Evolutionary conservation across 2,888 invertebrate species (phyloP).

Genomic region (Rhagium mordax): DNA sequence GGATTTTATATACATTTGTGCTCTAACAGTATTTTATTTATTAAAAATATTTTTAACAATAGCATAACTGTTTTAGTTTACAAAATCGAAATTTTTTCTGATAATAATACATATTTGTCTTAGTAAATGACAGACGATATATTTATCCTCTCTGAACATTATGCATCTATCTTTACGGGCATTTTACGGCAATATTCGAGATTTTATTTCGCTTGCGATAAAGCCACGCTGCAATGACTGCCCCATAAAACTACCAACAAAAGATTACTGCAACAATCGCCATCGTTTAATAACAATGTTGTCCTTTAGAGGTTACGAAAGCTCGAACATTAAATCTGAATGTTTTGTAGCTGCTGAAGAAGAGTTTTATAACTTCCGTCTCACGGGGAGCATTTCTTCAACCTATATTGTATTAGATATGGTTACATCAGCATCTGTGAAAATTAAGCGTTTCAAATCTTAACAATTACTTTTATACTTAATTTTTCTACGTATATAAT

Average conservation of each 20-base stretch:
- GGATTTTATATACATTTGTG: background rate
- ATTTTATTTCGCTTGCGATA: background rate
- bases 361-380: background rate
- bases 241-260: background rate
- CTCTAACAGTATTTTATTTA: background rate
- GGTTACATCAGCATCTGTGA: background rate
- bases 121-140: too few relatives aligned
- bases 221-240: background rate
- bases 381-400: background rate
- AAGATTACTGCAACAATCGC: background rate
- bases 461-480: background rate
- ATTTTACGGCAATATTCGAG: background rate
- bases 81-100: too few relatives aligned
- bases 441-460: background rate
- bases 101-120: too few relatives aligned
- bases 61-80: too few relatives aligned
- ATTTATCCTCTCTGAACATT: background rate
- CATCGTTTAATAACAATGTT: background rate
- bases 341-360: background rate
- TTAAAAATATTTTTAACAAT: too few relatives aligned
- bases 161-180: background rate
- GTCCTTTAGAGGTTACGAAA: background rate
- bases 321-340: too few relatives aligned
- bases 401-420: background rate
- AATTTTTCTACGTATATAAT: background rate